Percentiles rank a stretch among this genome's conserved stretches.
Evolutionary conservation across 2,888 invertebrate genomes (phyloP).

Genomic region (Macrosoma leucophasiata): DNA sequence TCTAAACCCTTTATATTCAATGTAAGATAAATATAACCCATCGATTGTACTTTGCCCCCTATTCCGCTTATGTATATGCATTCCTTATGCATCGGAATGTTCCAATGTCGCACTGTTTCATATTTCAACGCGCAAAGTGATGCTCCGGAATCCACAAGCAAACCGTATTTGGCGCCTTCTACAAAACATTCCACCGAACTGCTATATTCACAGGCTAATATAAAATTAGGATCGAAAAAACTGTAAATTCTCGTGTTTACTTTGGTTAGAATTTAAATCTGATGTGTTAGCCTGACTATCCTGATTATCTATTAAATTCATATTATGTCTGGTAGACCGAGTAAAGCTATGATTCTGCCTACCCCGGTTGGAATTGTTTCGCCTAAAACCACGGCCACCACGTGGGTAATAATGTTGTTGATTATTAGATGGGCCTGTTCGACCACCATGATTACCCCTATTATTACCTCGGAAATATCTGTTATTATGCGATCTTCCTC

Average conservation of each 20-base stretch:
- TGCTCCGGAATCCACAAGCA: slow-evolving; percentile 17
- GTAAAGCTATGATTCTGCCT: too few species aligned
- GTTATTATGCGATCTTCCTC: background rate
- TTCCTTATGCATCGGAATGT: slow-evolving; percentile 5
- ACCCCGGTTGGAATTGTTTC: too few species aligned
- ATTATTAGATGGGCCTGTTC: background rate
- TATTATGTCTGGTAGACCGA: too few species aligned
- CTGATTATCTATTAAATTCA: too few species aligned
- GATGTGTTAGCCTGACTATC: too few species aligned
- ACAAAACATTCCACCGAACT: slow-evolving; percentile 9
- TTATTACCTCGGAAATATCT: background rate
- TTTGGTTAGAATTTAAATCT: too few species aligned
- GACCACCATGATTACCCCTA: background rate
- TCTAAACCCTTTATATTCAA: background rate
- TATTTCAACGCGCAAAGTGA: slow-evolving; percentile 14
- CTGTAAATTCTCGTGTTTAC: background rate
- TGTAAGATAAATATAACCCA: slow-evolving; percentile 2
- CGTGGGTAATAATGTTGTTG: background rate
- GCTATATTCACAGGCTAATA: slow-evolving; percentile 10
- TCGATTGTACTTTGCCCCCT: too few species aligned
- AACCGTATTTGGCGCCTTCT: slow-evolving; percentile 4
- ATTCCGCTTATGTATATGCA: slow-evolving; percentile 7
- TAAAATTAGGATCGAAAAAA: slow-evolving; percentile 12
- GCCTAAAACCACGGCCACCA: too few species aligned
- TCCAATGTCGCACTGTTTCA: background rate